Conservation (phyloP, 1,140 invertebrate genomes). For the Eciton burchellii region DNA sequence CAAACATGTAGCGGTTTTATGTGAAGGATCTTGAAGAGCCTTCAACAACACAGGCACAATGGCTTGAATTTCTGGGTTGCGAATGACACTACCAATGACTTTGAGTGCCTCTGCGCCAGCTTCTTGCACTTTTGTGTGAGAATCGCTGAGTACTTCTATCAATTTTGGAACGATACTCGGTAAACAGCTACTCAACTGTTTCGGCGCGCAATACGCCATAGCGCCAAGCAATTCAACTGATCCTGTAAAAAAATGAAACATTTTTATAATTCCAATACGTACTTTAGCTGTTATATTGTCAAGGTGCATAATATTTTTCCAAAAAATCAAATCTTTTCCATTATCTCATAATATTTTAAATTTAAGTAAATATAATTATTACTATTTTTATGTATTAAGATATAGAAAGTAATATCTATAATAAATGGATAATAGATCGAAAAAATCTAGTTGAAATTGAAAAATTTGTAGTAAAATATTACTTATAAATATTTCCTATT, state of each 20-base stretch:
- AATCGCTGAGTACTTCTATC: constrained; percentile 98
- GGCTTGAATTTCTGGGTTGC: constrained; percentile 99
- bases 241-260: constrained; percentile 86
- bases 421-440: constrained; percentile 18
- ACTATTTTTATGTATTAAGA: not conserved
- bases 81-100: constrained; percentile 98
- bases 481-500: not conserved
- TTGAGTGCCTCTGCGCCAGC: constrained; percentile 97
- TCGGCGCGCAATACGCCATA: constrained; percentile 99
- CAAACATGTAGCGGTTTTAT: constrained; percentile 96
- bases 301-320: not conserved
- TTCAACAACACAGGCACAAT: constrained; percentile 96
- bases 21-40: constrained; percentile 98
- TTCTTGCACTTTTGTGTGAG: constrained; percentile 99
- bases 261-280: constrained; percentile 14
- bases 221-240: constrained; percentile 98
- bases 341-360: constrained; percentile 13
- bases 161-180: constrained; percentile 99
- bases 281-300: not conserved
- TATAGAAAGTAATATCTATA: constrained; percentile 42
- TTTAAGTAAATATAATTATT: not conserved
- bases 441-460: not conserved
- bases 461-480: not conserved
- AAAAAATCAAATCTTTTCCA: too few relatives aligned
- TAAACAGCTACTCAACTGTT: constrained; percentile 98